Conservation (phyloP, 1,140 invertebrate species). For the Dufourea novaeangliae region DNA sequence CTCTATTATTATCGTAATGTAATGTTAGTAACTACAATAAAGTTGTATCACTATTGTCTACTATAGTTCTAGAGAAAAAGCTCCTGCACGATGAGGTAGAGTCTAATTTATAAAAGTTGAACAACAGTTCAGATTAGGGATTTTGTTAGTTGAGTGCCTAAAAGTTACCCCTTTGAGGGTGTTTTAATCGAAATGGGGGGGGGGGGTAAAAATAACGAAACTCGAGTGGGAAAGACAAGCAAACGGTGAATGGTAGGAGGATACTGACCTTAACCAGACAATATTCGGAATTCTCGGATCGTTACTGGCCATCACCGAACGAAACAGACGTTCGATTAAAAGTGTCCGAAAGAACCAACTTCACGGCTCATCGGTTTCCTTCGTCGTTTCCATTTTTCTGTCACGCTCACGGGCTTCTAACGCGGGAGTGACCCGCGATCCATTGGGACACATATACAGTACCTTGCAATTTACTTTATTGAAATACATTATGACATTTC, state of each 20-base stretch:
- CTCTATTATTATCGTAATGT: no score
- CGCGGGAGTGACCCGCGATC: neutral
- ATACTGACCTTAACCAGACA: neutral
- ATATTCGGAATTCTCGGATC: neutral
- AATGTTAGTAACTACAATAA: no score
- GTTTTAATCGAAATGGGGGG: no score
- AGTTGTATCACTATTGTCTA: no score
- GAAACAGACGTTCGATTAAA: conserved; percentile 68
- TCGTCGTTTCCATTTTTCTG: conserved; percentile 36
- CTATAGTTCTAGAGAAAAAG: no score
- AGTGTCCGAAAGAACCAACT: conserved; percentile 72
- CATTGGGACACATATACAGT: neutral
- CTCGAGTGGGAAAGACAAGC: neutral
- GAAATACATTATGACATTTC: no score
- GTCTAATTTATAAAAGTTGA: no score
- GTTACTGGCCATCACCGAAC: conserved; percentile 43
- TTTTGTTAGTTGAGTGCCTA: no score
- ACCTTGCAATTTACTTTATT: neutral
- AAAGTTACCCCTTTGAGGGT: no score
- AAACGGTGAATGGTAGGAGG: neutral
- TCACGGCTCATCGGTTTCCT: conserved; percentile 72
- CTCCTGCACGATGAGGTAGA: no score
- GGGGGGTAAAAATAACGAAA: no score
- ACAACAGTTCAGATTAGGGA: no score
- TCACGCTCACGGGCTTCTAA: neutral